Evolutionary conservation across 2,888 invertebrate genomes (phyloP).

Genomic region (Bellardia pandia): DNA sequence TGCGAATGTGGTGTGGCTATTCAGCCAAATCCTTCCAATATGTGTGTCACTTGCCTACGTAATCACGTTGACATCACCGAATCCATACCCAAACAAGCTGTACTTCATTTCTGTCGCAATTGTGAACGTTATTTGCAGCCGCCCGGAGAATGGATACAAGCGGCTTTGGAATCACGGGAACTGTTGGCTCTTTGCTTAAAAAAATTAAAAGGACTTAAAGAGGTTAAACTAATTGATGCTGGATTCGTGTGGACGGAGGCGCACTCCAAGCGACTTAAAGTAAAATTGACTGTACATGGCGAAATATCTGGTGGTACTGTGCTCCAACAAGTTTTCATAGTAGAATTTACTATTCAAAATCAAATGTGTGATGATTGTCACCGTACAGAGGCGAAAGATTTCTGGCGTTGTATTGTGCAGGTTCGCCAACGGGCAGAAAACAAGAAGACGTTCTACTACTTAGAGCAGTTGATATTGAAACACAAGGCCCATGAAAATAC

Average conservation of each 20-base stretch:
- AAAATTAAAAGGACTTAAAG: conserved; percentile 93
- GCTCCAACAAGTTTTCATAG: conserved; percentile 96
- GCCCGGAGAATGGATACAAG: conserved; percentile 94
- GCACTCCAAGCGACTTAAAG: conserved; percentile 98
- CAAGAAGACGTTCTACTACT: conserved; percentile 98
- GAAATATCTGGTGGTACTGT: conserved; percentile 96
- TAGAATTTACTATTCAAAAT: conserved; percentile 95
- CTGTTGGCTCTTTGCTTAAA: conserved; percentile 95
- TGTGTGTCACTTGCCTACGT: conserved; percentile 97
- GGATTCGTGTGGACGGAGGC: conserved; percentile 99
- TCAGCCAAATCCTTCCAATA: conserved; percentile 97
- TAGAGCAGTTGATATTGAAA: conserved; percentile 98
- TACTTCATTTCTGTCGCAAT: conserved; percentile 94
- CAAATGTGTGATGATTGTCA: conserved; percentile 99
- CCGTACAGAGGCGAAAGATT: conserved; percentile 98
- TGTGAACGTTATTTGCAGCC: conserved; percentile 98
- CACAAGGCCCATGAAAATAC: conserved; percentile 96
- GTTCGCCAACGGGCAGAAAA: conserved; percentile 94
- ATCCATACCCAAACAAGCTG: conserved; percentile 96
- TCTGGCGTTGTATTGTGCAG: conserved; percentile 97
- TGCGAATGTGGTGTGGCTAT: conserved; percentile 97
- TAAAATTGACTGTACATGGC: conserved; percentile 97
- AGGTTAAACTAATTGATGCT: conserved; percentile 97
- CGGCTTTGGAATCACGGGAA: conserved; percentile 95
- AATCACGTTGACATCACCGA: conserved; percentile 97